Evolutionary conservation across 2,888 invertebrate species (phyloP), one percentile per base, ranked within the genome.

Genomic region (Maniola hyperantus): DNA sequence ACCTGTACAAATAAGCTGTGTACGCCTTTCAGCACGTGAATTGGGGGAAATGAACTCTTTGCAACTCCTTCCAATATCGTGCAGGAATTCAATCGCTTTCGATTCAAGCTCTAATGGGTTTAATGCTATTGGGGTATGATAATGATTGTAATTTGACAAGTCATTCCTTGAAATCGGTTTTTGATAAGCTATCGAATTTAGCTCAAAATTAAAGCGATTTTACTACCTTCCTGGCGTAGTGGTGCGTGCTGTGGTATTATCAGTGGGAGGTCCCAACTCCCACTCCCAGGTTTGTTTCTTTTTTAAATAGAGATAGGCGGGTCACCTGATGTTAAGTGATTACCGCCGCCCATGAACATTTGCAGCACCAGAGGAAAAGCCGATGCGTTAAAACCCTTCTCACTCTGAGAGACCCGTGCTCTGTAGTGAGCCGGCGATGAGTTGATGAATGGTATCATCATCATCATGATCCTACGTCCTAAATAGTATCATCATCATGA

Each of bases 41-140:
- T 20, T 0, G 62, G 15, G 64, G 62, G 18, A 44, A 64, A 64
- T 48, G 48, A 64, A 58, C 65, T 58, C 62, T 59, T 65, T 67
- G 57, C 61, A 34, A 26, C 18, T 57, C 57, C 57, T 57, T 13
- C 15, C 26, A 15, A 6, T 57, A 57, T 39, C 57, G 57, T 57
- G 39, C 6, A 57, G 36, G 57, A 59, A 59, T 59, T 59, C 59
- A 59, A 59, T 59, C 11, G 46, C 48, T 34, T 34, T 59, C 10
- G 46, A 63, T 58, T 15, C 5, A 34, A 34, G 26, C 18, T 42
- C 36, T 34, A 34, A 62, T 50, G 50, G 39, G 39, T 33, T 26
- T 55, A 60, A 46, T 55, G 53, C 8, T 60, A 60, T 26, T 51
- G 13, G 34, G 57, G 39, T 20, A 36, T 1, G 57, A 42, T 42